Evolutionary conservation across 1,140 invertebrate species (phyloP), one percentile per base, ranked within the genome.

Genomic region (Plutomurus gul): DNA sequence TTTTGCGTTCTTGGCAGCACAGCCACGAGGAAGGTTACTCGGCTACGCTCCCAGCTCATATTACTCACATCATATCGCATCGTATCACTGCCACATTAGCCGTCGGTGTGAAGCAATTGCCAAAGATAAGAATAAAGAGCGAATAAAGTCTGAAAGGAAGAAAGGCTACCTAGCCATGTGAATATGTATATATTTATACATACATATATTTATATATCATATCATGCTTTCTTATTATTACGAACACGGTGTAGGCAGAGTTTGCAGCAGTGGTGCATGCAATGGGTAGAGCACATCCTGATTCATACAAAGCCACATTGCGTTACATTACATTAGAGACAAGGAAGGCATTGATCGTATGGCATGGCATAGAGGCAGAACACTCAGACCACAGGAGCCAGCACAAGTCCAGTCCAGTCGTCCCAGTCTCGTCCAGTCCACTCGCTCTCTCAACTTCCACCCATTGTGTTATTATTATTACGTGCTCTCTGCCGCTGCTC

Each of bases 261-360:
- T 33, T 27, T 65, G 56, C 4, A 65, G 56, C 56, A 36, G 25
- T 65, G 56, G 56, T 65, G 56, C 56, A 65, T 65, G 56, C 56
- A 65, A 65, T 65, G 56, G 56, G 56, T 65, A 65, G 56, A 65
- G 56, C 56, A 65, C 56, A 65, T 65, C 56, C 56, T 65, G 56
- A 65, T 65, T 65, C 56, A 65, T 65, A 65, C 56, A 65, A 65
- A 65, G 30, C 49, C 49, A 56, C 30, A 65, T 65, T 65, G 56
- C 56, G 56, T 65, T 65, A 65, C 56, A 65, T 65, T 36, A 65
- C 25, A 65, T 65, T 65, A 65, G 56, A 65, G 56, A 65, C 56
- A 65, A 43, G 51, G 25, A 56, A 65, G 56, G 56, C 56, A 65
- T 65, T 65, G 56, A 65, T 65, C 56, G 56, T 65, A 65, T 65